These are phyloP conservation scores for Drosophila kepulauana DNA, from an alignment of 1,140 invertebrate genomes.

Conservation along the genomic window DNA sequence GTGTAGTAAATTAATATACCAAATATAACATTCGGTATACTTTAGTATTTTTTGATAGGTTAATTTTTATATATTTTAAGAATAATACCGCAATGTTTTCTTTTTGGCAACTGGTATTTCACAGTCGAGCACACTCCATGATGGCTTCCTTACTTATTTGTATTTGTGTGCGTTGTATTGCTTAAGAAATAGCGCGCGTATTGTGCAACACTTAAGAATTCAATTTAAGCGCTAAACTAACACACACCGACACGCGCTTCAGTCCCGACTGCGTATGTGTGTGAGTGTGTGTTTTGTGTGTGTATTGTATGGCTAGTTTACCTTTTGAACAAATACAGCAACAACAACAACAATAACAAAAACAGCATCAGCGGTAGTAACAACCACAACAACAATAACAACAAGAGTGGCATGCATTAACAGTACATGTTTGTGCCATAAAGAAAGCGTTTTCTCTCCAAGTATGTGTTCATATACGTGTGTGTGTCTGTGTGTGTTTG, in stretches of 20 bases:
- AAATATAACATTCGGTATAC: too few relatives aligned
- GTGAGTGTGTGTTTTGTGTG: constrained; percentile 34
- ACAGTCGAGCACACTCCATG: too few relatives aligned
- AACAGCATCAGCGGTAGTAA: constrained; percentile 15
- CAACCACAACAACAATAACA: constrained; percentile 16
- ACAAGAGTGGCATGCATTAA: constrained; percentile 70
- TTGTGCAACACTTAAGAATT: constrained; percentile 70
- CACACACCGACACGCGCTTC: constrained; percentile 21
- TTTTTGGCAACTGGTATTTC: too few relatives aligned
- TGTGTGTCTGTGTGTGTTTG: constrained; percentile 24
- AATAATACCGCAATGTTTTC: too few relatives aligned
- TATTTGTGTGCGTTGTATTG: constrained; percentile 8
- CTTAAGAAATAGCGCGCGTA: constrained; percentile 38
- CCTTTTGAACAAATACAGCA: constrained; percentile 58
- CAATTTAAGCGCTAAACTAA: constrained; percentile 66
- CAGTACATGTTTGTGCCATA: constrained; percentile 73
- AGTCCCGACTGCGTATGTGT: constrained; percentile 16
- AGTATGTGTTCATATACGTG: constrained; percentile 9
- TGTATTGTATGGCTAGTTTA: constrained; percentile 69
- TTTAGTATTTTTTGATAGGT: too few relatives aligned
- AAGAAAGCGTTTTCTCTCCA: constrained; percentile 43
- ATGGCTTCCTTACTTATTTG: too few relatives aligned
- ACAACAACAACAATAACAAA: constrained; percentile 10
- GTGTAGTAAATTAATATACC: too few relatives aligned
- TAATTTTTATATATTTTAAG: too few relatives aligned